Base-by-base conservation (phyloP, 1,140 invertebrate genomes). In the Listronotus bonariensis region DNA sequence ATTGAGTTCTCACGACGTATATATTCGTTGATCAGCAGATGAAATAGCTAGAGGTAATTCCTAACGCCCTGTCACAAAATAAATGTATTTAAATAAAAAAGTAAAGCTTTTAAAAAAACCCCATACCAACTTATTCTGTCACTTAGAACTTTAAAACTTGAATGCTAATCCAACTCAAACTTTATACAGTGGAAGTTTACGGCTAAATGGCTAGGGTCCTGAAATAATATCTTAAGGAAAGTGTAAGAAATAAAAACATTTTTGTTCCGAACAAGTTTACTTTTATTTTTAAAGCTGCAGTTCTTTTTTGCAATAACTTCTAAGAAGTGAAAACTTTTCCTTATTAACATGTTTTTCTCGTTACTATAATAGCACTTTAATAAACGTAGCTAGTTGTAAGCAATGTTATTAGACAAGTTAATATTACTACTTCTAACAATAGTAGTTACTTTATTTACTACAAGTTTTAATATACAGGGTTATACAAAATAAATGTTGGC, bases 111-210 rank as follows among this genome's bases (percentile, higher is more conserved):
- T 26, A 55, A 55, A 48, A 34, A 20, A 55, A 41, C 52, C 45
- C 38, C 49, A 55, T 63, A 63, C 55, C 20, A 63, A 63, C 38
- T 20, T 43, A 54, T 56, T 53, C 54, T 53, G 49, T 42, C 48
- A 38, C 61, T 63, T 63, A 55, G 52, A 63, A 63, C 61, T 63
- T 63, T 26, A 17, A 46, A 56, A 46, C 18, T 63, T 51, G 40
- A 52, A 63, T 63, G 61, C 52, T 63, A 63, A 63, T 63, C 61
- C 52, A 63, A 52, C 49, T 63, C 55, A 63, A 63, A 65, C 62
- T 65, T 65, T 57, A 34, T 15, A 57, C 6, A 57, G 54, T 57
- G 36, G 54, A 52, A 65, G 53, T 57, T 51, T 52, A 52, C 32
- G 54, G 45, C 62, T 48, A 65, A 56, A 51, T 65, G 43, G 52